Evolutionary conservation across 2,888 invertebrate genomes (phyloP).

Genomic region (Diadegma fenestrale): DNA sequence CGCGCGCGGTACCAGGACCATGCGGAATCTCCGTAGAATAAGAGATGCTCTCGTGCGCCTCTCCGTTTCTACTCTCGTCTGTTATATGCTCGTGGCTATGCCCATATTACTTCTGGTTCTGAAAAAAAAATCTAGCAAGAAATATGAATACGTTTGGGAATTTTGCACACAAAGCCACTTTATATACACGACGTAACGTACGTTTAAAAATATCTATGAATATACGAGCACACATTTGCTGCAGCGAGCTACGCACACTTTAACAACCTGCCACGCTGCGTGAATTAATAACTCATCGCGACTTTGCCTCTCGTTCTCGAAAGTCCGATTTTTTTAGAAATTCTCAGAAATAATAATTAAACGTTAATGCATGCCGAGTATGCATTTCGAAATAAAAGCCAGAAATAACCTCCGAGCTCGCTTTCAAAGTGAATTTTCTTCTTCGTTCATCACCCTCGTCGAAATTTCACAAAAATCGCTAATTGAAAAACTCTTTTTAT

Average conservation of each 20-base stretch:
- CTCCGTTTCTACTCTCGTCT: conserved; percentile 44
- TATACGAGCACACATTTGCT: background rate
- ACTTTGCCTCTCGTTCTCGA: conserved; percentile 44
- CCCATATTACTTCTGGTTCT: conserved; percentile 52
- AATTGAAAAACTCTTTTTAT: too few relatives aligned
- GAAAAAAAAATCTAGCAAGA: conserved; percentile 27
- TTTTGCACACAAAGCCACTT: conserved; percentile 2
- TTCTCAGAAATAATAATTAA: conserved; percentile 67
- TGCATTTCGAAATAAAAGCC: conserved; percentile 23
- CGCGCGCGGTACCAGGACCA: conserved; percentile 63
- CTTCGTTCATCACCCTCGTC: background rate
- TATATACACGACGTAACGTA: background rate
- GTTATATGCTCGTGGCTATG: conserved; percentile 31
- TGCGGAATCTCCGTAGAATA: conserved; percentile 70
- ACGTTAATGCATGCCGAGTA: conserved; percentile 48
- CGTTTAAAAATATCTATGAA: background rate
- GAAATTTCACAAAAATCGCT: background rate
- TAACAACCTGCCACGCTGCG: conserved; percentile 60
- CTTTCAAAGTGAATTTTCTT: background rate
- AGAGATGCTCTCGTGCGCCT: conserved; percentile 72
- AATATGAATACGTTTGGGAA: conserved; percentile 39
- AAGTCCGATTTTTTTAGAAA: conserved; percentile 61
- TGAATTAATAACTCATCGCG: conserved; percentile 66
- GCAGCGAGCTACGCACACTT: conserved; percentile 2
- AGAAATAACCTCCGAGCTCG: background rate